These are phyloP conservation scores for Pachypeltis micranthus DNA, from an alignment of 1,140 invertebrate genomes.

Conservation along the genomic window DNA sequence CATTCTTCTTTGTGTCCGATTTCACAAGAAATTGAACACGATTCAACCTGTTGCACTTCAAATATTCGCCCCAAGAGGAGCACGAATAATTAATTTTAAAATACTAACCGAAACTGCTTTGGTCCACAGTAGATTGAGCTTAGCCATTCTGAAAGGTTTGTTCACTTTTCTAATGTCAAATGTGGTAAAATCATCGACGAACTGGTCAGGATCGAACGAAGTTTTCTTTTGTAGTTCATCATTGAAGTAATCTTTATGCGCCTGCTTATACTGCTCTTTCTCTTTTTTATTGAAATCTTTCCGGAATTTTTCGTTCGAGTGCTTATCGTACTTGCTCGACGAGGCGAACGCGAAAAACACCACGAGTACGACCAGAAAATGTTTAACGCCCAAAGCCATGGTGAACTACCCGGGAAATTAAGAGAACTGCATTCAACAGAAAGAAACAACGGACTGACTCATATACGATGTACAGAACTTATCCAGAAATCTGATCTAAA, in stretches of 20 bases:
- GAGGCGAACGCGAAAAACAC: background rate
- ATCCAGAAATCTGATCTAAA: too few species aligned
- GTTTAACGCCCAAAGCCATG: too few species aligned
- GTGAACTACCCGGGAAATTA: too few species aligned
- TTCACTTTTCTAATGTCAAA: slow-evolving; percentile 45
- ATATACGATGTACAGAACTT: too few species aligned
- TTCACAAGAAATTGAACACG: too few species aligned
- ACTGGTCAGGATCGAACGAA: background rate
- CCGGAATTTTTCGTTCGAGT: background rate
- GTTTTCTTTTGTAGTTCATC: background rate
- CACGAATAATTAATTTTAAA: too few species aligned
- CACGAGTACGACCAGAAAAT: background rate
- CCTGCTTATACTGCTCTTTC: background rate
- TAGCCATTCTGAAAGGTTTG: slow-evolving; percentile 71
- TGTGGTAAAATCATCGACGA: background rate
- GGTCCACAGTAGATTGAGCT: slow-evolving; percentile 69
- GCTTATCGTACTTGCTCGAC: background rate
- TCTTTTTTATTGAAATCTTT: background rate
- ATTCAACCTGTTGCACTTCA: too few species aligned
- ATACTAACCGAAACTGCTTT: slow-evolving; percentile 64
- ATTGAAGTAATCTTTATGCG: background rate
- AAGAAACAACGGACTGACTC: too few species aligned
- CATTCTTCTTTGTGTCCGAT: too few species aligned
- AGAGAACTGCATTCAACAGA: too few species aligned
- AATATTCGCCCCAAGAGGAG: background rate